Evolutionary conservation across 2,113 vertebrate species (phyloP), one percentile per base, ranked within the genome.

Genomic region (Lates calcarifer): DNA sequence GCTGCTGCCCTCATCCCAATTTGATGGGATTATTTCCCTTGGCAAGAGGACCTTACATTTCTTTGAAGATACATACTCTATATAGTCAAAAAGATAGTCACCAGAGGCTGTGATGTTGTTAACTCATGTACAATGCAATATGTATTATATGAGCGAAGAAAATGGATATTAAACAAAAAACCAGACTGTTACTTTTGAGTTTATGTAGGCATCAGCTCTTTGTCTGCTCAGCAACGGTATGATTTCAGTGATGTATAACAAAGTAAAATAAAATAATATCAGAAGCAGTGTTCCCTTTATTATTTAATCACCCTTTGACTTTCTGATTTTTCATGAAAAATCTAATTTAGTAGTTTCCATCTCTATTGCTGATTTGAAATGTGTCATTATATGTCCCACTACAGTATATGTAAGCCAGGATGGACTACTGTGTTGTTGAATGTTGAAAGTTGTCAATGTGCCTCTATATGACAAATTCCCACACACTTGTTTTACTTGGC

Each of bases 1-100:
- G 89, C 72, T 74, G 60, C 83, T 72, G 78, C 45, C 77, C 51
- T 83, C 76, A 56, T 87, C 80, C 71, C 67, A 83, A 72, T 90
- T 85, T 90, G 81, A 85, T 77, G 61, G 74, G 63, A 81, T 90
- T 87, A 89, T 92, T 91, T 92, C 89, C 89, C 88, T 73, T 0
- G 83, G 51, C 58, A 51, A 82, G 26, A 77, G 17, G 71, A 13
- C 74, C 58, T 49, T 39, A 69, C 68, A 56, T 82, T 82, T 71
- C 73, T 78, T 72, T 83, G 63, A 89, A 39, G 41, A 84, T 79
- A 77, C 80, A 70, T 76, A 74, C 41, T 79, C 69, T 70, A 53
- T 84, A 83, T 63, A 18, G 69, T 84, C 74, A 80, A 60, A 79
- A 64, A 35, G 20, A 62, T 24, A 76, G 74, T 65, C 61, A 56